Evolutionary conservation across 2,113 vertebrate genomes (phyloP), one percentile per base, ranked within the genome.

Genomic region (Ceyx cyanopectus): DNA sequence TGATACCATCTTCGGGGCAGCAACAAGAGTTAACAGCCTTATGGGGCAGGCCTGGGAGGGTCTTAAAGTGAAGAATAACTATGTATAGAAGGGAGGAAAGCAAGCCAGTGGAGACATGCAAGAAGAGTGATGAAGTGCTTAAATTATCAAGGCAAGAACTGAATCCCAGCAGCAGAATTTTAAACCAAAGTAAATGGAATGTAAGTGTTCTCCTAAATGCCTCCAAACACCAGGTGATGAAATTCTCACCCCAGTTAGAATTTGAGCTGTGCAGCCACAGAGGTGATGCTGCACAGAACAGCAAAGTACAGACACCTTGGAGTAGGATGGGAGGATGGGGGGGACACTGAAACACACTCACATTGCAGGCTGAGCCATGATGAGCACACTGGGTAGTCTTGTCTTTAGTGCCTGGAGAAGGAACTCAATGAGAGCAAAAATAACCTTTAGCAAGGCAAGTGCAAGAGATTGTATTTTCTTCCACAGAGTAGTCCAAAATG

Each of bases 101-200:
- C 21, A 81, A 19, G 6, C 10, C 67, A 32, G 10, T 13, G 32
- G 58, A 85, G 37, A 56, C n/a, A 63, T 0, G 1, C 24, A 67
- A 58, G 41, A 67, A 58, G 24, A 82, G 18, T n/a, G 46, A 73
- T 51, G 8, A 89, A 75, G 45, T 29, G 9, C 34, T 76, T 86
- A 72, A 91, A 72, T 48, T 75, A 89, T 54, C 30, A 75, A 84
- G 20, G 26, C 14, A 67, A 81, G 40, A 78, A 94, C 80, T 41
- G 1, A 66, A 7, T 40, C 82, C n/a, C 77, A n/a, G 48, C 7
- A 63, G 61, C 68, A 89, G 40, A 32, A 58, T 63, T 83, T 84
- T 23, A 32, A 84, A 67, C 9, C 21, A 72, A 60, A 16, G 74
- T 12, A 23, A 81, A 30, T 5, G 23, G 16, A 69, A 22, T 4